Evolutionary conservation across 2,888 invertebrate genomes (phyloP).

Genomic region (Lathronympha strigana): DNA sequence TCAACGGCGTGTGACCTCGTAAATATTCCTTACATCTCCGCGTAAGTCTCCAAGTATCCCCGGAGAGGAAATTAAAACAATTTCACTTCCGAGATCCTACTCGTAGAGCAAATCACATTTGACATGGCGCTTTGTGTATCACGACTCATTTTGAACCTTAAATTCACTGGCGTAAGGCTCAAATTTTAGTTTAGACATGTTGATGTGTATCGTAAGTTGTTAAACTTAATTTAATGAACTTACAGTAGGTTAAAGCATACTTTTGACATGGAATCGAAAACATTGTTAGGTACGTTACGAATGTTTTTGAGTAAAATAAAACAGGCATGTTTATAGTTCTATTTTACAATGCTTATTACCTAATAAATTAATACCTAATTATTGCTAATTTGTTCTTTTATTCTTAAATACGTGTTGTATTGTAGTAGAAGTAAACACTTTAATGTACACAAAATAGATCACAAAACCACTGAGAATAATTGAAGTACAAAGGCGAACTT

Average conservation of each 20-base stretch:
- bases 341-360: no score
- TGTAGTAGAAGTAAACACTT: no score
- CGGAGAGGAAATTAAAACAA: constrained; percentile 38
- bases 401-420: no score
- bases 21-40: constrained; percentile 1
- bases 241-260: constrained; percentile 12
- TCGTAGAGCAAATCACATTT: constrained; percentile 34
- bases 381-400: no score
- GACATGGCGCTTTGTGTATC: constrained; percentile 19
- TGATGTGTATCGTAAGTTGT: constrained; percentile 20
- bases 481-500: no score
- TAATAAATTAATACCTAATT: no score
- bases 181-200: not conserved
- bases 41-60: constrained; percentile 9
- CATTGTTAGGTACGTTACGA: not conserved
- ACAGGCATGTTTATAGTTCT: no score
- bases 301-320: no score
- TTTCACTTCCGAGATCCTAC: constrained; percentile 31
- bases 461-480: no score
- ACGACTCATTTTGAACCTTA: not conserved
- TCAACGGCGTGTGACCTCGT: not conserved
- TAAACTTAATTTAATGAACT: constrained; percentile 23
- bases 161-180: no score
- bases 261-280: constrained; percentile 10
- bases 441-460: no score